Percentiles rank a stretch among this genome's conserved stretches.
Evolutionary conservation across 1,140 invertebrate genomes (phyloP).

Genomic region (Vanessa tameamea): DNA sequence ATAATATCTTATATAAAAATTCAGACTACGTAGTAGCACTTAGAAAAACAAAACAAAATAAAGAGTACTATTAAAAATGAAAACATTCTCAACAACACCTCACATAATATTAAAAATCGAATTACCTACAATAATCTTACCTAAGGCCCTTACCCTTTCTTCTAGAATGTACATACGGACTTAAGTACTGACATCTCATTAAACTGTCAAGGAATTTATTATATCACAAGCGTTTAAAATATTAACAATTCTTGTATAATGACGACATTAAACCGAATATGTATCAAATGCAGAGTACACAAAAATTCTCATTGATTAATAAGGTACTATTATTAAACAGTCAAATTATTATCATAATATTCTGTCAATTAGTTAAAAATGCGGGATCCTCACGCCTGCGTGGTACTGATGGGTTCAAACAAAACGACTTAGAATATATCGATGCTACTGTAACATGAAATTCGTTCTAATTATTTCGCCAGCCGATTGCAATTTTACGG

Average conservation of each 20-base stretch:
- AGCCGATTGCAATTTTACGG: not conserved
- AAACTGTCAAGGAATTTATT: constrained; percentile 32
- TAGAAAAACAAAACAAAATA: constrained; percentile 36
- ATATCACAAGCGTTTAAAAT: constrained; percentile 32
- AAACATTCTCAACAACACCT: constrained; percentile 38
- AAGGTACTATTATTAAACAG: constrained; percentile 2
- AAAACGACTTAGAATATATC: not conserved
- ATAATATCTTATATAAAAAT: constrained; percentile 25
- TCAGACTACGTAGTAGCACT: constrained; percentile 31
- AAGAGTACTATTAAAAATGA: constrained; percentile 29
- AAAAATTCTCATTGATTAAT: constrained; percentile 5
- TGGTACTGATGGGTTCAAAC: not conserved
- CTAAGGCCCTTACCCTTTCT: constrained; percentile 25
- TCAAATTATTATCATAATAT: constrained; percentile 1
- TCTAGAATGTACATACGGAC: constrained; percentile 30
- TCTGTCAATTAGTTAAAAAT: constrained; percentile 7
- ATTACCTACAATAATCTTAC: constrained; percentile 30
- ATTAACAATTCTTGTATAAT: constrained; percentile 16
- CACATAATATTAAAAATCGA: constrained; percentile 33
- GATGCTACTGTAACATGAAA: not conserved
- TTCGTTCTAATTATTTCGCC: not conserved
- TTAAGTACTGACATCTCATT: constrained; percentile 31
- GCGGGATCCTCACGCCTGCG: constrained; percentile 5
- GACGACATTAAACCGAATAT: not conserved
- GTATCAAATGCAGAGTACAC: not conserved